A percentile compares a stretch with the other conserved stretches of the same genome.
These are phyloP conservation scores for Sebastes oblongus DNA, from an alignment of 2,797 vertebrate species.

Conservation along the genomic window DNA sequence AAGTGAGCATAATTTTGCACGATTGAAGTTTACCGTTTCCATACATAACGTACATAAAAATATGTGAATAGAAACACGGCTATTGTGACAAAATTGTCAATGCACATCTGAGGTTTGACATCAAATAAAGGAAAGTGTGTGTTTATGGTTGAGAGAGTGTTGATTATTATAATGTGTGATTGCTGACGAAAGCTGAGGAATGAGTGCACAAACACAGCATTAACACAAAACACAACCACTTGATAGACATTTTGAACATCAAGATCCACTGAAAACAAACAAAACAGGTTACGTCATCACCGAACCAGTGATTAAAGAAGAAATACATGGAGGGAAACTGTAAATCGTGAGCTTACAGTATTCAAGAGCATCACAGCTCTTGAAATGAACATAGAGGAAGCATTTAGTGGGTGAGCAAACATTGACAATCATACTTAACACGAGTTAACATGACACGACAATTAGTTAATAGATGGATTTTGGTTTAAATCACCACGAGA, in stretches of 20 bases:
- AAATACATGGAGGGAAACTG: constrained; percentile 35
- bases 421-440: constrained; percentile 15
- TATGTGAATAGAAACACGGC: neutral
- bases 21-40: too few species aligned
- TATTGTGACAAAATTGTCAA: neutral
- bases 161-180: neutral
- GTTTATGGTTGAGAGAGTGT: neutral
- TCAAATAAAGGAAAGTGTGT: constrained; percentile 32
- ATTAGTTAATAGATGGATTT: constrained; percentile 29
- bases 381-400: constrained; percentile 41
- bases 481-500: constrained; percentile 15
- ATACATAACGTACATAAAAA: too few species aligned
- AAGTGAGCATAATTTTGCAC: too few species aligned
- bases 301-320: constrained; percentile 18
- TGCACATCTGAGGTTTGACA: constrained; percentile 35
- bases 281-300: constrained; percentile 9
- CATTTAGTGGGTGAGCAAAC: constrained; percentile 36
- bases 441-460: neutral
- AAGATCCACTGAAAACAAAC: constrained; percentile 31
- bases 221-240: constrained; percentile 49
- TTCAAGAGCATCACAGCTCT: constrained; percentile 60
- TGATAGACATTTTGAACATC: neutral
- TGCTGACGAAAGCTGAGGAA: neutral
- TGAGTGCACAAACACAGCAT: constrained; percentile 39
- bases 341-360: constrained; percentile 62